Base-by-base conservation (phyloP, 2,797 vertebrate species). In the Coccyzus lansbergi region DNA sequence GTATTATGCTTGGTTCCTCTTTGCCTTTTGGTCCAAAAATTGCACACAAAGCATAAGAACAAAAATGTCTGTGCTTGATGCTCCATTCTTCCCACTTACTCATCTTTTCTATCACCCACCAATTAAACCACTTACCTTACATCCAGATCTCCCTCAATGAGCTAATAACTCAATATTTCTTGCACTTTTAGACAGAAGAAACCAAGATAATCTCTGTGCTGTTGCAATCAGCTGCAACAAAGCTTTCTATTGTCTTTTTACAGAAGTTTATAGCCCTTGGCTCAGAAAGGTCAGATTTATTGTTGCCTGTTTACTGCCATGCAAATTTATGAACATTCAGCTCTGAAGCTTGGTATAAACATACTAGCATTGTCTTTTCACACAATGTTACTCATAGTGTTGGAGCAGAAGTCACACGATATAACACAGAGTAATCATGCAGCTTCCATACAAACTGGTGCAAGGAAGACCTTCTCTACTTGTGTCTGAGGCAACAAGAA, bases 261-360 rank as follows among this genome's bases (percentile, higher is more conserved):
- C 9, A 65, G 52, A 77, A 87, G 25, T 93, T 92, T 80, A 85
- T 80, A 85, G 20, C 8, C 33, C 8, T 8, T 69, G 58, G n/a
- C 62, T 86, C 51, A 75, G 69, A 90, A 96, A 83, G 46, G 34
- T 71, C 62, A 64, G 44, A 76, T 81, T 94, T 91, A 83, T 83
- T 75, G 72, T 68, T 83, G 28, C 25, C 28, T 75, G 2, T 91
- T 90, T 65, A 62, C 51, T 76, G 77, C 15, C 48, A 36, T n/a
- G 59, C 83, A 74, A 81, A 82, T 75, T 91, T 91, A 88, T 75
- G 83, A 89, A 33, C 6, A 12, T 49, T 90, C 55, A 69, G 18
- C 38, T 69, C 63, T 78, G 36, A 85, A 90, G n/a, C 21, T 69
- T 9, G 4, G 8, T 69, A 58, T 60, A 75, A 91, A 55, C 65